phyloP scores from a whole-genome alignment of 1,140 invertebrate species.

The Pseudomyrmex concolor region DNA sequence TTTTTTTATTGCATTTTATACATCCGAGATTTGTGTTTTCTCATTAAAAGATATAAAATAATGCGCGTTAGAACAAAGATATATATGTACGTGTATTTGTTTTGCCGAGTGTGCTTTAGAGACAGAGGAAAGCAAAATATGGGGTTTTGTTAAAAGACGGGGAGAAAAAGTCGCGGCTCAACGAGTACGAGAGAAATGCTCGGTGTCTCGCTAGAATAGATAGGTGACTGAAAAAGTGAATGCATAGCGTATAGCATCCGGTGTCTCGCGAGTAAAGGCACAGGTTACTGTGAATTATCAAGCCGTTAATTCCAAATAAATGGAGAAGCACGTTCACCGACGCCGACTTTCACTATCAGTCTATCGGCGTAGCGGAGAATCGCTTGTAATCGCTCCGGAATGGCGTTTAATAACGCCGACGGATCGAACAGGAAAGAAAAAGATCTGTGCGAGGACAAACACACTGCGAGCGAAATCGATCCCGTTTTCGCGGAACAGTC shows the following conservation, averaged over 20 bases:
- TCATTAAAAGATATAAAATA: background rate
- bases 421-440: constrained; percentile 11
- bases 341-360: constrained; percentile 79
- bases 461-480: too few relatives aligned
- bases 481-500: too few relatives aligned
- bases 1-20: constrained; percentile 50
- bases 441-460: background rate
- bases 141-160: too few relatives aligned
- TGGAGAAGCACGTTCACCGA: constrained; percentile 77
- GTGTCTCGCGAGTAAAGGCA: background rate
- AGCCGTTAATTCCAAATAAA: constrained; percentile 71
- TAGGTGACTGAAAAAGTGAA: constrained; percentile 54
- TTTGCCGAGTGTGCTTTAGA: background rate
- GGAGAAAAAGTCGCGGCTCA: too few relatives aligned
- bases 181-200: background rate
- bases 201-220: background rate
- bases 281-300: constrained; percentile 66
- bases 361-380: constrained; percentile 70
- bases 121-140: background rate
- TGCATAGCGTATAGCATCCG: constrained; percentile 13
- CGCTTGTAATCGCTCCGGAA: constrained; percentile 46
- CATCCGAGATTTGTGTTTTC: background rate
- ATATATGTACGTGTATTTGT: too few relatives aligned
- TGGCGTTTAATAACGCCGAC: constrained; percentile 1
- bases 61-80: too few relatives aligned